Base-by-base conservation (phyloP, 2,888 invertebrate species). In the Autographa pulchrina region DNA sequence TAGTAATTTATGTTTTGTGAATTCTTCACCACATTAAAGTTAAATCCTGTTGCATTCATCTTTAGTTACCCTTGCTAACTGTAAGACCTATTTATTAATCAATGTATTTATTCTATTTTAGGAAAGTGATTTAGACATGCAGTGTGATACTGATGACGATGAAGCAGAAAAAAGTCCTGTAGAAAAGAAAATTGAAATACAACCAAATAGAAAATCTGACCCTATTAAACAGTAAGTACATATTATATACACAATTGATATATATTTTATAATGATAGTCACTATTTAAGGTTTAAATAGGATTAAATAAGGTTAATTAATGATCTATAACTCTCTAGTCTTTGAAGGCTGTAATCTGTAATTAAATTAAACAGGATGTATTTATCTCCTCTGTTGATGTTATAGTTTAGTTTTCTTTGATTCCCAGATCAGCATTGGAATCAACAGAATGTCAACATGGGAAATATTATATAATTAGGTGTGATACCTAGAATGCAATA, bases 171-270 rank as follows among this genome's bases (percentile, higher is more conserved):
- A 93, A 85, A 81, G 74, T 75, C 76, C 84, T 58, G 80, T 89
- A 13, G 94, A 94, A 80, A 93, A 92, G 81, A 93, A 94, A 88
- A 86, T 91, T 62, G 94, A 95, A 87, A 75, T 84, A 32, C 87
- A 84, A 58, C 73, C 83, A 70, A 75, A 77, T 59, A 86, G 86
- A 81, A 93, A 92, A 89, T 89, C 91, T 72, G 96, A 96, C 85
- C 96, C 97, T 61, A 96, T 97, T 58, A 97, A 97, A 91, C 97
- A 97, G 97, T 97, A 92, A 95, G 96, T 95, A 75, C n/a, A n/a
- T n/a, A 3, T 25, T 25, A 25, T 64, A 14, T 5, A 48, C 6
- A 48, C 48, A 48, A 16, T 2, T 16, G 0, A 48, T 48, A 38
- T 11, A 11, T 11, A 11, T 11, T 38, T 9, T 35, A 9, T 35